phyloP scores from a whole-genome alignment of 2,888 invertebrate species.

The Trichogramma dendrolimi region DNA sequence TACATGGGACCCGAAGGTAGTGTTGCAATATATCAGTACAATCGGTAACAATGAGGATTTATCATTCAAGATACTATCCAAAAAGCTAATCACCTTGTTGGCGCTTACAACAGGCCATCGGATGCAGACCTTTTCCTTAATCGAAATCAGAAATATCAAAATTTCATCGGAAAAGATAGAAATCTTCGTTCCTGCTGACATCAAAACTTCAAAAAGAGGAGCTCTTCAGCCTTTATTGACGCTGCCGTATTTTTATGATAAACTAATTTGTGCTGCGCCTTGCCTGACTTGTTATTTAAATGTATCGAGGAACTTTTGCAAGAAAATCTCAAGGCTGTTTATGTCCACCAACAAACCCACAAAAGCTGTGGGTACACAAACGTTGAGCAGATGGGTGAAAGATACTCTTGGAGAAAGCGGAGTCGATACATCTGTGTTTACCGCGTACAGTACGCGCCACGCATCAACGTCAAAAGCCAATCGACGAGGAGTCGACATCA shows the following conservation, averaged over 20 bases:
- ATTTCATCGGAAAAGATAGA: constrained; percentile 9
- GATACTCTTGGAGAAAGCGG: constrained; percentile 6
- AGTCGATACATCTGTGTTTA: constrained; percentile 4
- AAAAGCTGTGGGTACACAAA: constrained; percentile 12
- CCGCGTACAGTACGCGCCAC: constrained; percentile 19
- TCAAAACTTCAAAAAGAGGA: constrained; percentile 21
- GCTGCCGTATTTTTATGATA: constrained; percentile 9
- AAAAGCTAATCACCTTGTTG: constrained; percentile 16
- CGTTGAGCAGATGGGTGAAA: constrained; percentile 18
- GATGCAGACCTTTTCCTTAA: constrained; percentile 19
- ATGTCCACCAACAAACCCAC: too few species aligned
- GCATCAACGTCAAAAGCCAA: constrained; percentile 19
- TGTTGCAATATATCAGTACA: too few species aligned
- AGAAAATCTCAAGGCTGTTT: too few species aligned
- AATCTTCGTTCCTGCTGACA: constrained; percentile 17
- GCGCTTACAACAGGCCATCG: constrained; percentile 21
- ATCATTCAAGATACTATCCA: too few species aligned
- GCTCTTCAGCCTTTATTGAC: constrained; percentile 9
- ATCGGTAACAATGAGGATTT: too few species aligned
- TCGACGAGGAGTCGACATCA: constrained; percentile 14
- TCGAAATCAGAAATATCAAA: constrained; percentile 17
- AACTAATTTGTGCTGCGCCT: constrained; percentile 5
- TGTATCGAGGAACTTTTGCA: too few species aligned
- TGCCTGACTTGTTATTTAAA: constrained; percentile 7
- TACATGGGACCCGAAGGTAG: too few species aligned